phyloP scores from a whole-genome alignment of 2,888 invertebrate genomes.

The Netelia melanura region DNA sequence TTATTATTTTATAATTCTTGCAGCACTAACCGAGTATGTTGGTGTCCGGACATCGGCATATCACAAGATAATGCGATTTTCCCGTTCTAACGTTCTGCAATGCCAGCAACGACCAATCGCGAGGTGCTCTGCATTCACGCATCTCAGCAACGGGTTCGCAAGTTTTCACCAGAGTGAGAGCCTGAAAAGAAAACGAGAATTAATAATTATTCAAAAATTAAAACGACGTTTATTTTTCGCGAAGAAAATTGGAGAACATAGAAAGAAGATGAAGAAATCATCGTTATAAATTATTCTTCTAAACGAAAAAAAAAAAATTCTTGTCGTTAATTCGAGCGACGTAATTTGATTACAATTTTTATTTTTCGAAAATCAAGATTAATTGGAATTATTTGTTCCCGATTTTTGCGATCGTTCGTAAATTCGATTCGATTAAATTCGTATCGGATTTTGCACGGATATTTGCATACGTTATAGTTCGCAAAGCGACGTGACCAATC shows the following conservation, averaged over 20 bases:
- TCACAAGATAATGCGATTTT: constrained; percentile 96
- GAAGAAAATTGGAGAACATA: background rate
- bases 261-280: background rate
- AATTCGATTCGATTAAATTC: too few relatives aligned
- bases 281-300: background rate
- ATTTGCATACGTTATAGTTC: too few relatives aligned
- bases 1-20: background rate
- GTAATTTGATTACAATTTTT: background rate
- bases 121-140: constrained; percentile 94
- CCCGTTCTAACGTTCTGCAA: constrained; percentile 96
- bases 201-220: background rate
- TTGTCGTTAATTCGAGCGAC: constrained; percentile 59
- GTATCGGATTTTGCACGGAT: too few relatives aligned
- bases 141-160: constrained; percentile 97
- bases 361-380: too few relatives aligned
- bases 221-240: background rate
- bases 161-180: constrained; percentile 95
- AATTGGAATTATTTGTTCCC: too few relatives aligned
- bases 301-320: constrained; percentile 5
- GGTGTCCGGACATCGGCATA: constrained; percentile 95
- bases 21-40: constrained; percentile 91
- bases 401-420: too few relatives aligned
- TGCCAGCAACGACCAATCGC: constrained; percentile 96
- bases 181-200: constrained; percentile 84
- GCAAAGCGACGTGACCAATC: too few relatives aligned